phyloP scores from a whole-genome alignment of 1,140 invertebrate genomes.

The Popillia japonica region DNA sequence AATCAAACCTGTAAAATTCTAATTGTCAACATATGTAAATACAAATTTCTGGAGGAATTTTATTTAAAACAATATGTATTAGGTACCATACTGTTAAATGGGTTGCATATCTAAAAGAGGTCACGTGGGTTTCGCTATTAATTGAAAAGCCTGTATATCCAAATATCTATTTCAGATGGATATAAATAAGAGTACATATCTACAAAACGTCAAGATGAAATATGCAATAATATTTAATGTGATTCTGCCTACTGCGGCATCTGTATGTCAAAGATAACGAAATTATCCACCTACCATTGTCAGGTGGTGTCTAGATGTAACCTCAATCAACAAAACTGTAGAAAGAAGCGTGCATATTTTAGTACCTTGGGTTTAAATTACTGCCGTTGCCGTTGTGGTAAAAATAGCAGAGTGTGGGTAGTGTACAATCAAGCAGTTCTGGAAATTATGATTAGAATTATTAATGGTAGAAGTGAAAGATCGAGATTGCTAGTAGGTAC shows the following conservation, averaged over 20 bases:
- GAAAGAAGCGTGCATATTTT: not conserved
- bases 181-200: no score
- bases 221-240: not conserved
- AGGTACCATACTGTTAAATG: no score
- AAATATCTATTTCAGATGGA: no score
- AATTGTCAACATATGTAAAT: no score
- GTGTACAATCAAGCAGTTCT: not conserved
- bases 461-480: not conserved
- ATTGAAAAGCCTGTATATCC: no score
- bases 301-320: not conserved
- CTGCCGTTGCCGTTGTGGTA: not conserved
- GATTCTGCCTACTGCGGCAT: not conserved
- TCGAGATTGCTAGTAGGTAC: not conserved
- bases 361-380: not conserved
- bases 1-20: no score
- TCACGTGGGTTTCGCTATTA: no score
- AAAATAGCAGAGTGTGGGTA: slow-evolving; percentile 1
- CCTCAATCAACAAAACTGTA: not conserved
- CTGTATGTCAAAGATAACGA: not conserved
- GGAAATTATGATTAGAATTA: not conserved
- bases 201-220: not conserved
- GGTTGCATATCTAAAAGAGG: no score
- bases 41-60: no score
- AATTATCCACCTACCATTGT: not conserved
- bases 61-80: no score